Conservation (phyloP, 2,888 invertebrate species). For the Drosophila mimetica region DNA sequence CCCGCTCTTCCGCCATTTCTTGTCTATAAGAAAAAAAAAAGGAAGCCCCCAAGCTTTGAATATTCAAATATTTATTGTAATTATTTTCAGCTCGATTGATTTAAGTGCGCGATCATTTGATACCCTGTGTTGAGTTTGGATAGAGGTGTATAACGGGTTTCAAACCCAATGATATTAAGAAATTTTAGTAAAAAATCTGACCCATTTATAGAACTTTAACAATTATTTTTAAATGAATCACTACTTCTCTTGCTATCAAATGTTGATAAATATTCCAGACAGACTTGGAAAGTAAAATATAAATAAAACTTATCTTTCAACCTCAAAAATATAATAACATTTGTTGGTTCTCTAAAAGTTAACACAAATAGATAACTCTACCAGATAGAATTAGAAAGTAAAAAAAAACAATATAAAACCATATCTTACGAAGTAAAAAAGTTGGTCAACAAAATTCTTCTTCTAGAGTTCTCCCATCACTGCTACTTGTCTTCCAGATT, state of each 20-base stretch:
- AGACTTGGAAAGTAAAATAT: no score
- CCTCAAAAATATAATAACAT: no score
- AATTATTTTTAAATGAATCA: no score
- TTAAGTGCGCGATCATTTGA: conserved; percentile 24
- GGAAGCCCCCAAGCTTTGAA: conserved; percentile 39
- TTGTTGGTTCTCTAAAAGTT: background rate
- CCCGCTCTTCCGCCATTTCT: background rate
- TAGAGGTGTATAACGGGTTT: no score
- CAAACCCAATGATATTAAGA: no score
- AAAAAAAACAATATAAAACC: background rate
- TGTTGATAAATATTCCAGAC: no score
- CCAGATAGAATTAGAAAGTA: conserved; percentile 3
- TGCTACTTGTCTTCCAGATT: conserved; percentile 14
- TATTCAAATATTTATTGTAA: conserved; percentile 47
- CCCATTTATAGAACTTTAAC: no score
- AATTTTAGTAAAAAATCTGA: no score
- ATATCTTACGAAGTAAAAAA: background rate
- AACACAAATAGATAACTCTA: conserved; percentile 17
- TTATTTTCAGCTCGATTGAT: conserved; percentile 36
- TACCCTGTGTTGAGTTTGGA: conserved; percentile 16
- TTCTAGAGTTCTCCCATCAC: background rate
- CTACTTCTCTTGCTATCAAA: no score
- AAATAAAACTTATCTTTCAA: no score
- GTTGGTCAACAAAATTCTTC: background rate
- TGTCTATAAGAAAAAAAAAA: conserved; percentile 17